A percentile compares a stretch with the other conserved stretches of the same genome.
Conservation (phyloP, 2,113 vertebrate species). For the Callochromis pleurospilus region DNA sequence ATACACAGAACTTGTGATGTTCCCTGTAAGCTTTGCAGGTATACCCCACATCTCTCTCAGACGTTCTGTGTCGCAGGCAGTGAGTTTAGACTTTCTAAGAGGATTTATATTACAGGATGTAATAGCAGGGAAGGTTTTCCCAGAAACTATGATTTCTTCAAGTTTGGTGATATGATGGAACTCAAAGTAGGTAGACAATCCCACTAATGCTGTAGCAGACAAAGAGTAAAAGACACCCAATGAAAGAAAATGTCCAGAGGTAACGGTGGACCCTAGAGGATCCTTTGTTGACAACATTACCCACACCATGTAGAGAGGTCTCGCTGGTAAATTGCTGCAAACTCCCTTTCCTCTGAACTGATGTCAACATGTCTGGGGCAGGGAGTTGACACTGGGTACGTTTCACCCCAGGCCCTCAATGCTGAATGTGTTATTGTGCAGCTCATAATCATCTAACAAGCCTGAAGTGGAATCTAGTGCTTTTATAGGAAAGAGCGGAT, state of each 20-base stretch:
- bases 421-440: not conserved
- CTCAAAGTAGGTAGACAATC: not conserved
- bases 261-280: constrained; percentile 3
- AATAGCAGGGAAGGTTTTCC: constrained; percentile 48
- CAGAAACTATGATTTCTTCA: constrained; percentile 22
- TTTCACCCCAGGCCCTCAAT: not conserved
- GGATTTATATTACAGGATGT: constrained; percentile 67
- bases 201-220: not conserved
- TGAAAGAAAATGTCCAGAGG: constrained; percentile 60
- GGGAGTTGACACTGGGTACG: not conserved
- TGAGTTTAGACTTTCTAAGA: constrained; percentile 21
- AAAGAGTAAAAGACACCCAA: constrained; percentile 37
- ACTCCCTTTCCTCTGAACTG: not conserved
- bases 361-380: not conserved
- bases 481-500: constrained; percentile 5
- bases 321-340: constrained; percentile 48
- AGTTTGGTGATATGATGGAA: constrained; percentile 54
- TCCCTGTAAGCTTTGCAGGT: constrained; percentile 11
- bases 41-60: constrained; percentile 52
- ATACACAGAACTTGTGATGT: not conserved
- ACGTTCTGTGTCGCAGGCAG: constrained; percentile 58
- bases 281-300: constrained; percentile 32
- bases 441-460: constrained; percentile 16
- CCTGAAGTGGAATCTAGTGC: not conserved
- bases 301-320: constrained; percentile 59